Evolutionary conservation across 1,140 invertebrate species (phyloP), one percentile per base, ranked within the genome.

Genomic region (Sitophilus oryzae): DNA sequence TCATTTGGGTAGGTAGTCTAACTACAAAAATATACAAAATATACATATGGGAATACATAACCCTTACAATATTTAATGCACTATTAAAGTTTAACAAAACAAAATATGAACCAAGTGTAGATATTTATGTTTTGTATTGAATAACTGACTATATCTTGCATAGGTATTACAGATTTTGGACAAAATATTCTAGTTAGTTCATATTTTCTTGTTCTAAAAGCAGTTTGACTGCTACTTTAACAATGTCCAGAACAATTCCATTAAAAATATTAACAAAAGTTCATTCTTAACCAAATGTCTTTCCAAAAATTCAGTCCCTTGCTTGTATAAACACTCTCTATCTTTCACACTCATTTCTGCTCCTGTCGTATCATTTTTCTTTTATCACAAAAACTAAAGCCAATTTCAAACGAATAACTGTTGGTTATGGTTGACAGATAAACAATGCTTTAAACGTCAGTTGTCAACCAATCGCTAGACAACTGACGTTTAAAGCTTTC

Each of bases 11-110:
- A 35, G 22, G 21, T n/a, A 34, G 11, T 54, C 44, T 54, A 54
- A 54, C 52, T 54, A 54, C 52, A 54, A 54, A 54, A 54, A 54
- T 54, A 54, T 54, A 47, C 52, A 54, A 54, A 54, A 54, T 54
- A 46, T 54, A 47, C 52, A 46, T 46, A 51, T 51, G 49, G 47
- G 49, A 51, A 42, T 42, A 42, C n/a, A 51, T 16, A 42, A 51
- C 20, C 36, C 47, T 49, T 40, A 23, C 22, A 35, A 16, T n/a
- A 16, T 38, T 38, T 38, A 38, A 38, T 38, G 11, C 36, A 38
- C 14, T 38, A 38, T 16, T 38, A 38, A 5, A 38, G n/a, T 5
- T 38, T 38, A 38, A 16, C 18, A n/a, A 16, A 14, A 38, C 14
- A 38, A 38, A n/a, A 14, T 38, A 38, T 14, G 14, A 2, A 38